Base-by-base conservation (phyloP, 2,888 invertebrate species). In the Thereva unica region DNA sequence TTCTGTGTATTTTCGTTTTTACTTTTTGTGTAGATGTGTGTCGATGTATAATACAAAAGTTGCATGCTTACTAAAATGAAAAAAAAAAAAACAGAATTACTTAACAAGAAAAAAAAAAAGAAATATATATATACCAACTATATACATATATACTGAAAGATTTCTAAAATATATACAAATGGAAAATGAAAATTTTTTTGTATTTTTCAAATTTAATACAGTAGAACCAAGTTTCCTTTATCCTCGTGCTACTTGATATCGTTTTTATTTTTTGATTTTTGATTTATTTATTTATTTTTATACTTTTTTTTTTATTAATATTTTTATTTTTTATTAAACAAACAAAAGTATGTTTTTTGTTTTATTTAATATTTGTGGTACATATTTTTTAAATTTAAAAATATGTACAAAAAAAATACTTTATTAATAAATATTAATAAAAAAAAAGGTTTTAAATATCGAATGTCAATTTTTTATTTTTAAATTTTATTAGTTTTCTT, bases 381-480 rank as follows among this genome's bases (percentile, higher is more conserved):
- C 40, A 61, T 61, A 61, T 35, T 50, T 41, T 12, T 12, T 6
- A 8, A 37, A 9, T 38, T n/a, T 7, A 53, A 61, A 34, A 45
- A 57, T 44, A 35, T 23, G 34, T 45, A 12, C 42, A 57, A 34
- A 4, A 50, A 50, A 50, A 50, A 7, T 10, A 47, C n/a, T 10
- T 47, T 47, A 47, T 50, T 50, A 34, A 6, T 50, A 34, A 6
- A 23, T 8, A 50, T 8, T 7, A 50, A 50, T 50, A 9, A 9
- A 50, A 50, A 23, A 34, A 61, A 61, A 61, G 40, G 49, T 49
- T 50, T 61, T 50, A 41, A 49, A 61, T 61, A 61, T 68, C 68
- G 68, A 68, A 68, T 68, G 68, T 68, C 68, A 68, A 68, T 68
- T 68, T 68, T 65, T 65, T 64, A 34, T 10, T 35, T 54, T 54